These are phyloP conservation scores for Chalcis sispes DNA, from an alignment of 2,888 invertebrate genomes.

Conservation along the genomic window DNA sequence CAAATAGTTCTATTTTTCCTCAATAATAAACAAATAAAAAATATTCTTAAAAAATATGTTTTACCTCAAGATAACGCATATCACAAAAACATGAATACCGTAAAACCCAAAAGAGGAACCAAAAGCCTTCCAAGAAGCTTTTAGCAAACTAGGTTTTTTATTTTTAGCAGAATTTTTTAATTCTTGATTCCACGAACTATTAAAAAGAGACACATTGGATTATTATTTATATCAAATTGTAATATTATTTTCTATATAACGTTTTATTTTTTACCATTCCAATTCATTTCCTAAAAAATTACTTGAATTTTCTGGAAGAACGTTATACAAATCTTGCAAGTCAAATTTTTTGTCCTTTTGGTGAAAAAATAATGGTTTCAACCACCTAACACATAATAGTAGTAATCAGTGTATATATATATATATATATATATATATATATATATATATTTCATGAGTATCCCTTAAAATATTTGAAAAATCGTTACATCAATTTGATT, in stretches of 20 bases:
- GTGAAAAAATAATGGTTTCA: conserved; percentile 80
- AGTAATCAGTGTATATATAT: too few relatives aligned
- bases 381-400: too few relatives aligned
- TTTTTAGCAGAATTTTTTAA: conserved; percentile 75
- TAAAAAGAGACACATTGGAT: not conserved
- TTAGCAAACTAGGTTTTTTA: conserved; percentile 80
- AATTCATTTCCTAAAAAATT: conserved; percentile 81
- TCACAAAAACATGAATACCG: conserved; percentile 79
- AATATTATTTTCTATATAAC: conserved; percentile 64
- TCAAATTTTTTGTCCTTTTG: conserved; percentile 81
- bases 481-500: too few relatives aligned
- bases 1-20: not conserved
- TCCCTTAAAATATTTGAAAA: too few relatives aligned
- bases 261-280: conserved; percentile 76
- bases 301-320: conserved; percentile 80
- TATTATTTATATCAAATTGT: conserved; percentile 64
- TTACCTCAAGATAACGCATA: conserved; percentile 79
- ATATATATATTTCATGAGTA: too few relatives aligned
- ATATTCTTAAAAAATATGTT: not conserved
- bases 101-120: conserved; percentile 79
- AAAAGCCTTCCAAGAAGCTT: conserved; percentile 80
- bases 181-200: not conserved
- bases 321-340: conserved; percentile 81
- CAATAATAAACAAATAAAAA: too few relatives aligned
- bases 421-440: too few relatives aligned